A percentile compares a stretch with the other conserved stretches of the same genome.
Evolutionary conservation across 2,113 vertebrate species (phyloP).

Genomic region (Microtus montanus): DNA sequence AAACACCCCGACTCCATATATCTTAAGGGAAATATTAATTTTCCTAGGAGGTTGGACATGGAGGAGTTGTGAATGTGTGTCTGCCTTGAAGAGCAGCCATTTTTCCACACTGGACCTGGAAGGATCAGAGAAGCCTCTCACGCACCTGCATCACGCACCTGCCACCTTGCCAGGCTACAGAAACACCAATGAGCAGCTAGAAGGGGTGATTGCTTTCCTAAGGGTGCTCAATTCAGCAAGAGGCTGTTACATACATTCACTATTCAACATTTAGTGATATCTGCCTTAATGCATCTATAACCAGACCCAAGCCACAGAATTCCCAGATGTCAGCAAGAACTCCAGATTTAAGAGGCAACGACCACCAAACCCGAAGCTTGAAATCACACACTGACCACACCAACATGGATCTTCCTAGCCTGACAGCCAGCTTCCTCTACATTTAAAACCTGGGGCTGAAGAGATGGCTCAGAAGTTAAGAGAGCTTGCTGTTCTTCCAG

Average conservation of each 20-base stretch:
- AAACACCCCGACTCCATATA: background rate
- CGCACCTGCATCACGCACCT: background rate
- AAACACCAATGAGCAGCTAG: background rate
- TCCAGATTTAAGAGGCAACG: background rate
- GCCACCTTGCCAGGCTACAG: background rate
- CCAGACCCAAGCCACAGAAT: background rate
- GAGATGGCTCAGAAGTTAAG: background rate
- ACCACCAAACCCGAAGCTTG: background rate
- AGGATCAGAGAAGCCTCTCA: background rate
- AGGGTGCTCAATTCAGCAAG: background rate
- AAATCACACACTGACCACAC: background rate
- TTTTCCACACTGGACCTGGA: slow-evolving; percentile 19
- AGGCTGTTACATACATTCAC: background rate
- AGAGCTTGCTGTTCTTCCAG: background rate
- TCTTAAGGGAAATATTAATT: slow-evolving; percentile 29
- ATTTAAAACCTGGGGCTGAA: background rate
- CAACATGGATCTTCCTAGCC: accelerated
- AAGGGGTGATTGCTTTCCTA: background rate
- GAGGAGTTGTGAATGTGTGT: slow-evolving; percentile 28
- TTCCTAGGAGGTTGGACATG: slow-evolving; percentile 50
- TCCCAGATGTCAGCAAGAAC: background rate
- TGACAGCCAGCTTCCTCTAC: background rate
- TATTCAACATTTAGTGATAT: background rate
- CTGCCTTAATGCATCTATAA: background rate
- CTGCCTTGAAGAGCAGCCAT: slow-evolving; percentile 68